Percentiles rank a stretch among this genome's conserved stretches.
Conservation (phyloP, 2,888 invertebrate species). For the Pyralis farinalis region DNA sequence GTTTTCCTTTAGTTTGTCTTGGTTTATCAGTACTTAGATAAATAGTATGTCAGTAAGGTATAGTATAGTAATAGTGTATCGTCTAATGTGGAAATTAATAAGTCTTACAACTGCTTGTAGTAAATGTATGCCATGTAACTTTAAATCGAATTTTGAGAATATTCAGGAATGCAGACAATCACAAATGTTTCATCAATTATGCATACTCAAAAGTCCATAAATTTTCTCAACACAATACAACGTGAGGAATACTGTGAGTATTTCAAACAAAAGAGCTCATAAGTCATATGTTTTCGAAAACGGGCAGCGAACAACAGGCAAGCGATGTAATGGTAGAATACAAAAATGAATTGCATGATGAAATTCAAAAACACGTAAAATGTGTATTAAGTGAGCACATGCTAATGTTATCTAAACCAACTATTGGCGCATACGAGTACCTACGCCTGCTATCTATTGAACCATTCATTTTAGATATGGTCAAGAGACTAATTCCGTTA, state of each 20-base stretch:
- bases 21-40: too few species aligned
- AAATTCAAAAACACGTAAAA: background rate
- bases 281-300: background rate
- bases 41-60: too few species aligned
- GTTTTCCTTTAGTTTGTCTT: too few species aligned
- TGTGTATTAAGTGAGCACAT: background rate
- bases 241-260: background rate
- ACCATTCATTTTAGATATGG: background rate
- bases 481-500: too few species aligned
- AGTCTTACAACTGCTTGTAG: too few species aligned
- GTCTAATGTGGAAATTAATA: too few species aligned
- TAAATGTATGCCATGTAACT: too few species aligned
- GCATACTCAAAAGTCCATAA: background rate
- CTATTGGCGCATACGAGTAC: background rate
- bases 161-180: too few species aligned
- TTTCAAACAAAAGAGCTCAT: conserved; percentile 1
- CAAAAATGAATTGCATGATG: background rate
- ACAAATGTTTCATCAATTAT: too few species aligned
- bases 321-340: background rate
- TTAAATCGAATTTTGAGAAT: too few species aligned
- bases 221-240: background rate
- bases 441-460: background rate
- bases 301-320: background rate
- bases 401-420: background rate
- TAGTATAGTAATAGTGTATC: too few species aligned